These are phyloP conservation scores for Aselliscus stoliczkanus DNA, from an alignment of 2,797 vertebrate genomes.

Conservation along the genomic window DNA sequence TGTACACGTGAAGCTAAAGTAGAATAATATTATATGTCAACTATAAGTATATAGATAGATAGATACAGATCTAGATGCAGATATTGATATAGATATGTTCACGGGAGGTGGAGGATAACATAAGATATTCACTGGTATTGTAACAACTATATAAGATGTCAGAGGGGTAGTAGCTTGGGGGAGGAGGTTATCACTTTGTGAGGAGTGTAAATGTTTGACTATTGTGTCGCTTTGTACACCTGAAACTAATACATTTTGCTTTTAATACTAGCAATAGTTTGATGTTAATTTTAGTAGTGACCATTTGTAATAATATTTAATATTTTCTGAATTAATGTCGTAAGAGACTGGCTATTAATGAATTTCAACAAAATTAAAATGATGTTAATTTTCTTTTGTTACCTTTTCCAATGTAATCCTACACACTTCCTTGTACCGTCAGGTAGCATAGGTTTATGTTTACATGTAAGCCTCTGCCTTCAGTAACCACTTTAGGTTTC, in stretches of 20 bases:
- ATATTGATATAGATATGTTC: too few relatives aligned
- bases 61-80: too few relatives aligned
- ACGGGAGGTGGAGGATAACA: too few relatives aligned
- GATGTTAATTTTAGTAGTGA: slow-evolving; percentile 13
- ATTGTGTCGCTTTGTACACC: too few relatives aligned
- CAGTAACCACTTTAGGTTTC: neutral
- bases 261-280: neutral
- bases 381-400: neutral
- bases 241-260: neutral
- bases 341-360: neutral
- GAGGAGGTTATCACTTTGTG: too few relatives aligned
- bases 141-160: too few relatives aligned
- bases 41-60: too few relatives aligned
- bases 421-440: neutral
- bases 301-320: neutral
- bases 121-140: too few relatives aligned
- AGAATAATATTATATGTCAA: too few relatives aligned
- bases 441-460: neutral
- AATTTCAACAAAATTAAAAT: neutral
- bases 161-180: too few relatives aligned
- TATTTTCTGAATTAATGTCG: neutral
- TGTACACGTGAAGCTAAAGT: too few relatives aligned
- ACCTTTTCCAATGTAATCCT: neutral
- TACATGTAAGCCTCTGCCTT: neutral
- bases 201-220: too few relatives aligned